These are phyloP conservation scores for Dryobates pubescens DNA, from an alignment of 2,797 vertebrate species.

Conservation along the genomic window DNA sequence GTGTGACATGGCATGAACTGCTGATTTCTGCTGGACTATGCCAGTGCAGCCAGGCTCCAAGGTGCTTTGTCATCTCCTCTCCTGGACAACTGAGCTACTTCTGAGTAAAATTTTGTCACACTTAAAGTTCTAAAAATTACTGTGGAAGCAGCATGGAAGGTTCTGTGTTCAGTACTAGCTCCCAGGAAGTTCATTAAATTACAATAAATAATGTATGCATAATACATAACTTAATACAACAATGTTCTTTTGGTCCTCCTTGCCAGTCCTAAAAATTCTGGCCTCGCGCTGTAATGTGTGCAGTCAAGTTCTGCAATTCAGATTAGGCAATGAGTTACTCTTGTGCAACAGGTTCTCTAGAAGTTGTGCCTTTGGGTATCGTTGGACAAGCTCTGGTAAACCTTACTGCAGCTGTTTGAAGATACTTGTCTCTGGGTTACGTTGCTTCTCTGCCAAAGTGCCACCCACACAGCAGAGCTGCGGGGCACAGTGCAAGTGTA, in stretches of 20 bases:
- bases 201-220: constrained; percentile 55
- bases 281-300: neutral
- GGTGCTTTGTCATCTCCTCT: fast-evolving
- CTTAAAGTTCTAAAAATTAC: neutral
- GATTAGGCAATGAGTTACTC: constrained; percentile 23
- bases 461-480: neutral
- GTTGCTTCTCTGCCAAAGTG: neutral
- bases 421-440: neutral
- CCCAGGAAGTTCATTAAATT: constrained; percentile 41
- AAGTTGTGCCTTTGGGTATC: neutral
- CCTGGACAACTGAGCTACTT: neutral
- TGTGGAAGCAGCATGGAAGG: neutral
- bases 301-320: constrained; percentile 34
- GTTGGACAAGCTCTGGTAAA: neutral
- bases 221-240: constrained; percentile 8
- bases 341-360: constrained; percentile 52
- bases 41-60: neutral
- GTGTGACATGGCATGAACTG: fast-evolving
- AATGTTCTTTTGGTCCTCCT: constrained; percentile 37
- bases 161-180: neutral
- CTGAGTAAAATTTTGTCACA: neutral
- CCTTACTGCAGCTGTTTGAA: neutral
- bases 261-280: constrained; percentile 32
- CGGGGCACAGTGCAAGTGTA: fast-evolving
- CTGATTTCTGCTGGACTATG: neutral